A percentile compares a stretch with the other conserved stretches of the same genome.
These are phyloP conservation scores for Luscinia megarhynchos DNA, from an alignment of 2,797 vertebrate genomes.

Conservation along the genomic window DNA sequence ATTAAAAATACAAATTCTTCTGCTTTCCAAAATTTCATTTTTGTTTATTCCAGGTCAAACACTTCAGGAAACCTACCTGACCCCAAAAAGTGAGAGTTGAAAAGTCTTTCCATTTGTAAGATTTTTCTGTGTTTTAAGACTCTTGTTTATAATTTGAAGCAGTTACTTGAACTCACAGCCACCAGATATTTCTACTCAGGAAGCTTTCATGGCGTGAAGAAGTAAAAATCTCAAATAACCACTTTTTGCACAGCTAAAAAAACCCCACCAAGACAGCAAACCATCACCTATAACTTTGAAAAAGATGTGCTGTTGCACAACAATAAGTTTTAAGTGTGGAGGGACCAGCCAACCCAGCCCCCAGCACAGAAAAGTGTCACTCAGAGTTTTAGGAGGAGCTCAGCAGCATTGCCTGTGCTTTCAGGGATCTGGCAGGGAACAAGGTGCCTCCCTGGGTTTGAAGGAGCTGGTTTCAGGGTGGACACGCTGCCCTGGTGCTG, in stretches of 20 bases:
- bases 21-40: neutral
- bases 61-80: neutral
- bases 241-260: neutral
- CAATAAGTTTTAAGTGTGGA: neutral
- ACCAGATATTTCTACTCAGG: neutral
- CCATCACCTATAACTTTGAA: neutral
- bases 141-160: neutral
- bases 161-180: neutral
- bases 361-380: rapidly evolving
- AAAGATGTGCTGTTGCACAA: neutral
- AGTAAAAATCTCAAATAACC: neutral
- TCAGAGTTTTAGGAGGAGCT: neutral
- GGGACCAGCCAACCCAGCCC: neutral
- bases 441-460: neutral
- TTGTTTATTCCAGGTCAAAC: neutral
- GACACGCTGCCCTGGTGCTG: neutral
- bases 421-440: neutral
- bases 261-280: neutral
- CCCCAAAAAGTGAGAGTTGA: neutral
- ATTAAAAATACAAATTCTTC: neutral
- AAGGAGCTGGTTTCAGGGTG: neutral
- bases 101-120: neutral
- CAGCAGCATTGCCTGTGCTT: neutral
- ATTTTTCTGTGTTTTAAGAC: neutral
- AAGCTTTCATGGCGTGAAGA: neutral